Conservation (phyloP, 2,888 invertebrate species). For the Lithosia quadra region DNA sequence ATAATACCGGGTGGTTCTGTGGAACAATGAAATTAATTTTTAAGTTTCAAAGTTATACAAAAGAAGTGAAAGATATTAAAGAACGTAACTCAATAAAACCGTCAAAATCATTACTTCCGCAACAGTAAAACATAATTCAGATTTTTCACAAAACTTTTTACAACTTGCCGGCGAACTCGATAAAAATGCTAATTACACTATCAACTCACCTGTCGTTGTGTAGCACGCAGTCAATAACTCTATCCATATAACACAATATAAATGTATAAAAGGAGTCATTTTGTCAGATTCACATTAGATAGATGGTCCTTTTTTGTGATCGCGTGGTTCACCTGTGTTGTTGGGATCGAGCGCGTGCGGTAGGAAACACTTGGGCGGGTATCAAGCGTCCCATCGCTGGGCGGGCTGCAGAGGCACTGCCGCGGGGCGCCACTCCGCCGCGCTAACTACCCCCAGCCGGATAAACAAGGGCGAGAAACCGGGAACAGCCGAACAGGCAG, state of each 20-base stretch:
- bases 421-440: conserved; percentile 76
- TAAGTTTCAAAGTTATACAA: conserved; percentile 17
- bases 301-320: conserved; percentile 51
- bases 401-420: conserved; percentile 74
- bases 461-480: conserved; percentile 85
- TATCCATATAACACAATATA: conserved; percentile 83
- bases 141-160: conserved; percentile 66
- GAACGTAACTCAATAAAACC: conserved; percentile 22
- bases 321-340: conserved; percentile 74
- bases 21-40: conserved; percentile 18
- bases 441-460: conserved; percentile 77
- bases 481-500: conserved; percentile 74
- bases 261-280: conserved; percentile 86
- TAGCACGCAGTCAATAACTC: conserved; percentile 76
- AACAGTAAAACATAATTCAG: conserved; percentile 51
- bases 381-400: conserved; percentile 80
- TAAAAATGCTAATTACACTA: conserved; percentile 80
- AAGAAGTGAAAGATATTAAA: conserved; percentile 19
- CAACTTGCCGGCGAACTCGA: conserved; percentile 68
- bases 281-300: conserved; percentile 70
- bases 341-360: conserved; percentile 63
- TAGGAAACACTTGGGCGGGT: conserved; percentile 60
- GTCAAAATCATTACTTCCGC: conserved; percentile 36
- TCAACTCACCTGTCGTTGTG: conserved; percentile 80
- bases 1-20: background rate